A percentile compares a stretch with the other conserved stretches of the same genome.
phyloP scores from a whole-genome alignment of 2,113 vertebrate genomes.

The Thunnus thynnus region DNA sequence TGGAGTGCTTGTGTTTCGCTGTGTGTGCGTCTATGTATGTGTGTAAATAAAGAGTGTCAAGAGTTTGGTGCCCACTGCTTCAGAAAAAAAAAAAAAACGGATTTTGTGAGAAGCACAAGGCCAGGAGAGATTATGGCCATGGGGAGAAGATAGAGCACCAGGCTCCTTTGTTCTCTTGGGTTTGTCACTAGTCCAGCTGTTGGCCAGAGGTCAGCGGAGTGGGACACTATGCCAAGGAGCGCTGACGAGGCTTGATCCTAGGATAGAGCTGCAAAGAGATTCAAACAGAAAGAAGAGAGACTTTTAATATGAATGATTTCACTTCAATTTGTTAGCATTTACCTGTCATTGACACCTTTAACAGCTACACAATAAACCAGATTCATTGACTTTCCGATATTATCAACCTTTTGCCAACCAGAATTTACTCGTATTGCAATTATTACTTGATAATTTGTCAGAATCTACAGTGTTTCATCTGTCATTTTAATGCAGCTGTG shows the following conservation, averaged over 20 bases:
- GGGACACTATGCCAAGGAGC: slow-evolving; percentile 91
- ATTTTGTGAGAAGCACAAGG: slow-evolving; percentile 55
- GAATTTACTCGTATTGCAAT: too few relatives aligned
- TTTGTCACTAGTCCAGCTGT: slow-evolving; percentile 63
- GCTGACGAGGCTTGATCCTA: slow-evolving; percentile 96
- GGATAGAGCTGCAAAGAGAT: slow-evolving; percentile 90
- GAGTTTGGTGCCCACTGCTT: slow-evolving; percentile 59
- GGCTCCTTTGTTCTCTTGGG: slow-evolving; percentile 73
- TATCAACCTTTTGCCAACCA: too few relatives aligned
- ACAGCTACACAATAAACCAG: too few relatives aligned
- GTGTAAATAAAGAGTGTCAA: slow-evolving; percentile 54
- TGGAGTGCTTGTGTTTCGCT: slow-evolving; percentile 64
- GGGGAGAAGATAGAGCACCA: slow-evolving; percentile 64
- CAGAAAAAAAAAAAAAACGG: slow-evolving; percentile 26
- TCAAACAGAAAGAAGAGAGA: background rate
- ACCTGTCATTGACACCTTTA: background rate
- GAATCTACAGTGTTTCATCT: too few relatives aligned
- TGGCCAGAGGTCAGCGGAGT: slow-evolving; percentile 46
- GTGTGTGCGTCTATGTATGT: slow-evolving; percentile 39
- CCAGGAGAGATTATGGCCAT: slow-evolving; percentile 58
- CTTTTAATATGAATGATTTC: background rate
- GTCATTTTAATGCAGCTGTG: too few relatives aligned
- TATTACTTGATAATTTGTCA: too few relatives aligned
- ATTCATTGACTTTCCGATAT: too few relatives aligned
- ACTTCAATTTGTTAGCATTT: background rate